Evolutionary conservation across 2,113 vertebrate species (phyloP), one percentile per base, ranked within the genome.

Genomic region (Mus musculus): DNA sequence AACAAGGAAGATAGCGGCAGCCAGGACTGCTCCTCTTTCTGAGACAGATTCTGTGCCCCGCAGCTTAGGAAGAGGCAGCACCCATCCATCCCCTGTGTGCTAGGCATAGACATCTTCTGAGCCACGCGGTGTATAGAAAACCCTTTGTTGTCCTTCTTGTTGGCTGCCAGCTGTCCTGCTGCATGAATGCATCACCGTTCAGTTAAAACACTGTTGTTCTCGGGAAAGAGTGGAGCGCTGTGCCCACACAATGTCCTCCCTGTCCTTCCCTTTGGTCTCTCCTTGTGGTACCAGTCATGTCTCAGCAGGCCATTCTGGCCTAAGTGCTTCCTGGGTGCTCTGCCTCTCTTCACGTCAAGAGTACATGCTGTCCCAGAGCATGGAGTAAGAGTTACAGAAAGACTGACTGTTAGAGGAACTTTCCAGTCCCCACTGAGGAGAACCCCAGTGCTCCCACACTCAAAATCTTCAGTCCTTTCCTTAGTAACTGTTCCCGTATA

Each of bases 161-260:
- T 76, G 75, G 30, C 56, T 0, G 54, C 90, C 97, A 97, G 96
- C 93, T 97, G 96, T 81, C 75, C 72, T 91, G 75, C 92, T 76
- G 75, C 65, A 90, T 94, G 97, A 97, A 96, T 91, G 71, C 78
- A 20, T 69, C 30, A 7, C 52, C 94, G 24, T 78, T 95, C 63
- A 88, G 73, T 75, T 69, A 61, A 56, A 69, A 0, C 2, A 0
- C 87, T 88, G 28, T 52, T 85, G 97, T 96, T 91, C 63, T 69
- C 0, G 0, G 0, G 91, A 7, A 80, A 91, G 72, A 90, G 93
- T 93, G 13, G 7, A 13, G 46, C 30, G 3, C 69, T 97, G 97
- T 97, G 2, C 1, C 36, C 77, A 72, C 89, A 97, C 89, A 97
- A 82, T 97, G 78, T 88, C 96, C 73, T 54, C 42, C 95, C 96